These are phyloP conservation scores for Campoplex nolae DNA, from an alignment of 2,888 invertebrate species.

Conservation along the genomic window DNA sequence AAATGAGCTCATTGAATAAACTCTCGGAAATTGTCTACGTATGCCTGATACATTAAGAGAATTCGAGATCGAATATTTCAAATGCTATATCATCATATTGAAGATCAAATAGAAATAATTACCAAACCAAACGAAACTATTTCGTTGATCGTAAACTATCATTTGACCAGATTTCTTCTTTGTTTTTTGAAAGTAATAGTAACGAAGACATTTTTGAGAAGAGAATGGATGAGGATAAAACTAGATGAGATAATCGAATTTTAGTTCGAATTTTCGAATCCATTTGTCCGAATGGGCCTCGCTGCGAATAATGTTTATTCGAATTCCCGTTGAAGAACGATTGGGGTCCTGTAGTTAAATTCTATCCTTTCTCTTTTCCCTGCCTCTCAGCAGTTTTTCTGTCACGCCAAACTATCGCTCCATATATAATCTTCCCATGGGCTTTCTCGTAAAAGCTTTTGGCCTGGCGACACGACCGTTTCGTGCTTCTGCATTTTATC, in stretches of 20 bases:
- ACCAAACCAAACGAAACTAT: neutral
- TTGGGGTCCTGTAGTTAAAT: conserved; percentile 63
- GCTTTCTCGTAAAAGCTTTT: conserved; percentile 73
- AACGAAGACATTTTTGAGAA: neutral
- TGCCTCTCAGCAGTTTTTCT: conserved; percentile 14
- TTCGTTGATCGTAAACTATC: neutral
- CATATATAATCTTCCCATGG: neutral
- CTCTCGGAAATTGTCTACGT: neutral
- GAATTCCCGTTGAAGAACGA: conserved; percentile 71
- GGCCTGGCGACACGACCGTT: conserved; percentile 54
- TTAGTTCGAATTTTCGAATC: conserved; percentile 23
- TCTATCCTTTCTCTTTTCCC: conserved; percentile 7
- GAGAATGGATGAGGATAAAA: neutral
- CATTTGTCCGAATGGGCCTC: conserved; percentile 40
- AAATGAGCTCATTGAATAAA: neutral
- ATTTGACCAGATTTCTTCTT: neutral
- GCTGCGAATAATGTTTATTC: conserved; percentile 62
- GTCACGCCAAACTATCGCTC: conserved; percentile 35
- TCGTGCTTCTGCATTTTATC: conserved; percentile 72
- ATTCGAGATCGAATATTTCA: neutral
- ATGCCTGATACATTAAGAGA: too few species aligned
- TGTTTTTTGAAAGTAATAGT: neutral
- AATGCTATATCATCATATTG: neutral
- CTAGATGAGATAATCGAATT: conserved; percentile 45
- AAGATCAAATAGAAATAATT: neutral